Base-by-base conservation (phyloP, 2,888 invertebrate genomes). In the Bhutanitis thaidina region DNA sequence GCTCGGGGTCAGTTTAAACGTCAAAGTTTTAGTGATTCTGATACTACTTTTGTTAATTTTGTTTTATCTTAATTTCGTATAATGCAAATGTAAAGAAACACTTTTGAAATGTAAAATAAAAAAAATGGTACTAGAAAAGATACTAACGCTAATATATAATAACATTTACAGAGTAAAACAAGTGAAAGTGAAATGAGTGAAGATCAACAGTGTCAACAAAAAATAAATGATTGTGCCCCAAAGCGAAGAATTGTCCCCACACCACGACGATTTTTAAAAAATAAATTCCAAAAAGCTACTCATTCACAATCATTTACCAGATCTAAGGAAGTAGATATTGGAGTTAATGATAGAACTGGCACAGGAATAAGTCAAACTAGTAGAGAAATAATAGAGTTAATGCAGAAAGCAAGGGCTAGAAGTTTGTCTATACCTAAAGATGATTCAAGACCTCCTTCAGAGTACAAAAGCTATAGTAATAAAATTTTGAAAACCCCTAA, bases 161-260 rank as follows among this genome's bases (percentile, higher is more conserved):
- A 73, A 80, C 64, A 76, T 89, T 89, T 88, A 67, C 89, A 90
- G 90, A 89, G 74, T 78, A 89, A 88, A 69, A 90, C 89, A 79
- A 90, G 90, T 89, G 90, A 90, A 73, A 90, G 90, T 85, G 90
- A 90, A 72, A 89, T 90, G 90, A 90, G 90, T 80, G 90, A 90
- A 66, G 90, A 90, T 69, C 85, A 82, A 71, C 64, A 58, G 54
- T 69, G 65, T 56, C 77, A 78, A 64, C 76, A 73, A 56, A 74
- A 67, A 64, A 53, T 61, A 52, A 60, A 66, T 58, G 63, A 67
- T 53, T 69, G 68, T 59, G 65, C 57, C 47, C 58, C 72, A 38
- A 85, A 73, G 62, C 86, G 89, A 43, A 90, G 77, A 69, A 74
- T 77, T 43, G 69, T 79, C 49, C 83, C 89, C 34, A 83, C 80